phyloP scores from a whole-genome alignment of 2,797 vertebrate species.

The Protonibea diacanthus region DNA sequence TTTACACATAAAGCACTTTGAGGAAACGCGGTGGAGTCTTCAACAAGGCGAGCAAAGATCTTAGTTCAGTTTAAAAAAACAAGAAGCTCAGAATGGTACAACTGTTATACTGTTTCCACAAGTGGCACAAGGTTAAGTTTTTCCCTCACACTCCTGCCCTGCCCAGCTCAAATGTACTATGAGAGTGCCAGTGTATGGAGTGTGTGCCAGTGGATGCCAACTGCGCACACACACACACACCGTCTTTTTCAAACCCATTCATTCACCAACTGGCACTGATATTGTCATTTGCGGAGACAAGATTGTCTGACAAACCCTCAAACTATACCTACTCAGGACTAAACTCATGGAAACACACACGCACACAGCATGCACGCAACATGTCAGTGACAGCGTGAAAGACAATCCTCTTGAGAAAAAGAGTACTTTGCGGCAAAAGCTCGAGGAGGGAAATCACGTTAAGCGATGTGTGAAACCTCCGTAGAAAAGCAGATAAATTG shows the following conservation, averaged over 20 bases:
- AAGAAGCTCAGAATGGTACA: slow-evolving; percentile 39
- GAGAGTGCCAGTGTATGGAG: slow-evolving; percentile 39
- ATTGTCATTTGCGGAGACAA: slow-evolving; percentile 42
- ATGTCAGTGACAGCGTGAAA: slow-evolving; percentile 66
- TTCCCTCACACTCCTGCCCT: slow-evolving; percentile 54
- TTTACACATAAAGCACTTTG: slow-evolving; percentile 28
- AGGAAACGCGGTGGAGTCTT: not conserved
- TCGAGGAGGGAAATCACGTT: slow-evolving; percentile 77
- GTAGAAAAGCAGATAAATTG: slow-evolving; percentile 78
- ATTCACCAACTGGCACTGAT: slow-evolving; percentile 44
- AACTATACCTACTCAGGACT: slow-evolving; percentile 44
- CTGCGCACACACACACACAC: slow-evolving; percentile 21
- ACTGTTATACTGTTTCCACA: slow-evolving; percentile 58
- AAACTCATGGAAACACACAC: slow-evolving; percentile 13
- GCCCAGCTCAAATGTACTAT: slow-evolving; percentile 54
- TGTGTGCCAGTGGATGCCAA: slow-evolving; percentile 53
- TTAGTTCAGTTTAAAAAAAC: slow-evolving; percentile 5
- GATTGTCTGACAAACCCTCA: slow-evolving; percentile 35
- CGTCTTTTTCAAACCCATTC: slow-evolving; percentile 26
- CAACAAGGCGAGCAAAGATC: slow-evolving; percentile 35
- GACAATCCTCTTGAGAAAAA: slow-evolving; percentile 82
- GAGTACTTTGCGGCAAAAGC: slow-evolving; percentile 67
- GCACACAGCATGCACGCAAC: not conserved
- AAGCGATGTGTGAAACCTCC: slow-evolving; percentile 84
- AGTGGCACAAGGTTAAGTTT: slow-evolving; percentile 62